Base-by-base conservation (phyloP, 30 jellyfish, hydroid and myxozoan genomes). In the Cassiopea andromeda region DNA sequence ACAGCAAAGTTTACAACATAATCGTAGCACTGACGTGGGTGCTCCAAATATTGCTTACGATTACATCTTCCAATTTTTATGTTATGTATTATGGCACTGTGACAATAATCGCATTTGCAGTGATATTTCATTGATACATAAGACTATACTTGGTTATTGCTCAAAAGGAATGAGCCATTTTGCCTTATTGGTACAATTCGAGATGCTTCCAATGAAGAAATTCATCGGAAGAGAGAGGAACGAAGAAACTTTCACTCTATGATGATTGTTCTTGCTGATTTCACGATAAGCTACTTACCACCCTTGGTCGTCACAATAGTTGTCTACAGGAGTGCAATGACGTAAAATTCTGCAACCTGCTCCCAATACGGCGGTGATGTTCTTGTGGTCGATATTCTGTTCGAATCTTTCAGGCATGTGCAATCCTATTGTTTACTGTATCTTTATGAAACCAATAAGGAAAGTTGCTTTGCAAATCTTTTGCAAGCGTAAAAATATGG, bases 351-450 rank as follows among this genome's bases (percentile, higher is more conserved):
- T 80, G 89, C 77, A 47, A 57, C 48, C 12, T 80, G 7, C 1
- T 16, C 46, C 60, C 5, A 13, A 44, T 1, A 9, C 6, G 79
- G 58, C 44, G 48, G 9, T 60, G 6, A 57, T 46, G 71, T 64
- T 80, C 43, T 10, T 80, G 8, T 67, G 76, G 89, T 60, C 89
- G 10, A 59, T 46, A 57, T 15, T 60, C 46, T 16, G 58, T n/a
- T 16, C 60, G 67, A 27, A 16, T 50, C 57, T 80, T 1, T 57
- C 64, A 64, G 60, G 89, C 89, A 38, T 64, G 9, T 57, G 44
- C 77, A 80, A 80, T 79, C 89, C 89, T 1, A 60, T 80, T n/a
- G 71, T 80, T 45, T 80, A 80, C 49, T 57, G 89, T 4, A 3
- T 80, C 12, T 60, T 78, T 14, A 61, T 80, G 44, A 57, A 48